A percentile compares a stretch with the other conserved stretches of the same genome.
These are phyloP conservation scores for Branchellion lobata DNA, from an alignment of 2,888 invertebrate species.

Conservation along the genomic window DNA sequence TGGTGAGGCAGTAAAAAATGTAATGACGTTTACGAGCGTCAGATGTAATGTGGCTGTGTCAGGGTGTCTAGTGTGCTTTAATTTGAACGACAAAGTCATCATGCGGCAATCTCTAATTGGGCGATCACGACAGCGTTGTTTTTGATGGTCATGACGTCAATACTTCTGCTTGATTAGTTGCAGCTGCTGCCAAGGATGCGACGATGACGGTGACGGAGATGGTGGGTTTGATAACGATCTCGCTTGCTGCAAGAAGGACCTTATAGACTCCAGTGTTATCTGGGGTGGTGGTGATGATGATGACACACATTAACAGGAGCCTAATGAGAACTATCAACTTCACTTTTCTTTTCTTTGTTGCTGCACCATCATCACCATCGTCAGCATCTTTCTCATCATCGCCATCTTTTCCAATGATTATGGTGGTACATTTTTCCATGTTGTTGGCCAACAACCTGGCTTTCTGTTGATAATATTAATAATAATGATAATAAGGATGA, in stretches of 20 bases:
- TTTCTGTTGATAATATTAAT: not conserved
- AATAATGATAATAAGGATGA: not conserved
- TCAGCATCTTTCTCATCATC: not conserved
- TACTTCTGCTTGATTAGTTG: too few relatives aligned
- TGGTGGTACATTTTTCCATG: slow-evolving; percentile 19
- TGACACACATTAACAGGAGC: not conserved
- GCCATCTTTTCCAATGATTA: slow-evolving; percentile 15
- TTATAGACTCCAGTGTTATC: not conserved
- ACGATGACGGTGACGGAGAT: too few relatives aligned
- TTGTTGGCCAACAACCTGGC: slow-evolving; percentile 2
- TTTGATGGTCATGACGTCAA: too few relatives aligned
- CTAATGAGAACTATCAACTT: not conserved
- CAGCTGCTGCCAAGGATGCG: too few relatives aligned
- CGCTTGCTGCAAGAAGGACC: not conserved
- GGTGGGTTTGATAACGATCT: not conserved
- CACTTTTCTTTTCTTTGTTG: slow-evolving; percentile 6
- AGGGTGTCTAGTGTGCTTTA: too few relatives aligned
- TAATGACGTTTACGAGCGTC: too few relatives aligned
- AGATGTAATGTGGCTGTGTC: too few relatives aligned
- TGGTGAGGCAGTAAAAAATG: too few relatives aligned
- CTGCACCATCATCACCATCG: not conserved
- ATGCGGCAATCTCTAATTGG: too few relatives aligned
- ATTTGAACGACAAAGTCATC: too few relatives aligned
- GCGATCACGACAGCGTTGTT: too few relatives aligned
- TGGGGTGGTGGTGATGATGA: slow-evolving; percentile 8